These are phyloP conservation scores for Tetramorium alpestre DNA, from an alignment of 1,140 invertebrate genomes.

Conservation along the genomic window DNA sequence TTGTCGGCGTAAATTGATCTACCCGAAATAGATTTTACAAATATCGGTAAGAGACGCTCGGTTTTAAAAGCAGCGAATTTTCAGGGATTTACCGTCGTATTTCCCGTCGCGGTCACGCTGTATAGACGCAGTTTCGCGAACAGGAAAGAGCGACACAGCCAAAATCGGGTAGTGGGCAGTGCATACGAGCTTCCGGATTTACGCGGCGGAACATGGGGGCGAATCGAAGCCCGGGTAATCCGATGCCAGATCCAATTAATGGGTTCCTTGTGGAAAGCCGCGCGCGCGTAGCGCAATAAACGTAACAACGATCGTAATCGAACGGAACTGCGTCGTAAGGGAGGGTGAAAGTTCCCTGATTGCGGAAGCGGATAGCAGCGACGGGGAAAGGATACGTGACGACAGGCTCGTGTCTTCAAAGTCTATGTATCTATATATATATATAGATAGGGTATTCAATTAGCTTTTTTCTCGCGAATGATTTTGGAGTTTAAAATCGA, in stretches of 20 bases:
- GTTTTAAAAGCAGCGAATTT: background rate
- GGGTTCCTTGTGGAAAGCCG: slow-evolving; percentile 66
- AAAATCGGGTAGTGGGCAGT: slow-evolving; percentile 1
- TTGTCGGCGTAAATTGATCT: background rate
- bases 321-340: slow-evolving; percentile 61
- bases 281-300: slow-evolving; percentile 54
- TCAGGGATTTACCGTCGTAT: background rate
- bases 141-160: slow-evolving; percentile 12
- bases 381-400: background rate
- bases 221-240: slow-evolving; percentile 69
- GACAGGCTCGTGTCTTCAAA: background rate
- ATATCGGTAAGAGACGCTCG: background rate
- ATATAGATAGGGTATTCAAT: background rate
- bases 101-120: background rate
- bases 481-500: background rate
- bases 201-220: slow-evolving; percentile 42
- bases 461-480: background rate
- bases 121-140: background rate
- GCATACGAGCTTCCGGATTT: slow-evolving; percentile 58
- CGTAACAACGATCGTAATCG: slow-evolving; percentile 71
- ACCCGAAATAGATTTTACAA: background rate
- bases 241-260: slow-evolving; percentile 76
- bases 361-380: slow-evolving; percentile 32
- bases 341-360: slow-evolving; percentile 53
- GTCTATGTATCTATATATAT: background rate